phyloP scores from a whole-genome alignment of 2,113 vertebrate species.

The Erinaceus europaeus region DNA sequence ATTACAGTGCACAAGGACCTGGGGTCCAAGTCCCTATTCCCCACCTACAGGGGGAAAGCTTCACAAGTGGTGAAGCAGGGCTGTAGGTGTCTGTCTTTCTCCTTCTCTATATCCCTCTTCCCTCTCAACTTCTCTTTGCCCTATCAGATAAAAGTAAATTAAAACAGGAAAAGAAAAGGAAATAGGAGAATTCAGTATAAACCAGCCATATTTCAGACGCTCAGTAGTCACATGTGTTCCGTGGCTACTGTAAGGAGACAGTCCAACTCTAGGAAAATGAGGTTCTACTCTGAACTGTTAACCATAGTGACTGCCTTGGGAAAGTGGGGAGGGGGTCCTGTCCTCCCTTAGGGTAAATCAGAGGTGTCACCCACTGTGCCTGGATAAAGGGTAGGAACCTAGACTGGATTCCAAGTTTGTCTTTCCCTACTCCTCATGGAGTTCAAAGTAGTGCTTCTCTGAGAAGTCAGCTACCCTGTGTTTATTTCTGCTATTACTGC shows the following conservation, averaged over 20 bases:
- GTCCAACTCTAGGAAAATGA: background rate
- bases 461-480: background rate
- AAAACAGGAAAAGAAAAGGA: no score
- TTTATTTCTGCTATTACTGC: slow-evolving; percentile 3
- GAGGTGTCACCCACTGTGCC: background rate
- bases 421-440: background rate
- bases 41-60: no score
- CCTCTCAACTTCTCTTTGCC: no score
- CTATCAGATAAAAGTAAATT: no score
- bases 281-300: slow-evolving; percentile 1
- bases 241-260: background rate
- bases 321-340: background rate
- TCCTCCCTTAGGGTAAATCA: background rate
- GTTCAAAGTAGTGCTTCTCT: slow-evolving; percentile 34
- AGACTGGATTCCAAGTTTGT: background rate
- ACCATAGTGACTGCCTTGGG: slow-evolving; percentile 1
- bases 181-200: slow-evolving; percentile 37
- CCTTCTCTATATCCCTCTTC: no score
- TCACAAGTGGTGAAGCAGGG: no score
- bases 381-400: background rate
- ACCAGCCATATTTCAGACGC: slow-evolving; percentile 22
- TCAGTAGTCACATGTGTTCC: background rate
- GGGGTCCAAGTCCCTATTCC: no score
- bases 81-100: no score
- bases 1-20: no score